Conservation (phyloP, 2,888 invertebrate genomes). For the Chalcosyrphus nemorum region DNA sequence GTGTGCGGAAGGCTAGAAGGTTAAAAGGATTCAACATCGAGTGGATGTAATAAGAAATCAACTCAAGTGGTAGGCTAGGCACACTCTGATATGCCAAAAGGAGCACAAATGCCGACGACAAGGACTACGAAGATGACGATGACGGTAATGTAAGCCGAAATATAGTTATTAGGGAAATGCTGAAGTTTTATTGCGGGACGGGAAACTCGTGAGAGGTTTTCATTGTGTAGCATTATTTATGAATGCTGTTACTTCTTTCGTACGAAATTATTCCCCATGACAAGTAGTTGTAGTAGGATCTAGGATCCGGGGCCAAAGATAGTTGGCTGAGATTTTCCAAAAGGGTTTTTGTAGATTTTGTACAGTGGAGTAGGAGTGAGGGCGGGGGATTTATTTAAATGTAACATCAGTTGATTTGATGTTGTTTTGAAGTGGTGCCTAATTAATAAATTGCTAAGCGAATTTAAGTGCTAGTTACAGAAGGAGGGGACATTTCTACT, state of each 20-base stretch:
- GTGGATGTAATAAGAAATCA: slow-evolving; percentile 24
- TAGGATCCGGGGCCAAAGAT: neutral
- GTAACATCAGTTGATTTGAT: neutral
- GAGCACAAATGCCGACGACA: no score
- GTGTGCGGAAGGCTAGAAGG: slow-evolving; percentile 30
- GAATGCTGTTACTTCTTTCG: slow-evolving; percentile 8
- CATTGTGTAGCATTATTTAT: slow-evolving; percentile 38
- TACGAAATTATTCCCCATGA: slow-evolving; percentile 13
- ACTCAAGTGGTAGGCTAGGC: slow-evolving; percentile 27
- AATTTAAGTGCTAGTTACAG: neutral
- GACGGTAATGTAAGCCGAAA: neutral
- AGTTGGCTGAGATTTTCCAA: neutral
- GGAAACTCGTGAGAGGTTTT: slow-evolving; percentile 1
- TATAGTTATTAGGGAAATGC: slow-evolving; percentile 31
- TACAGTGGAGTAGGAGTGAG: neutral
- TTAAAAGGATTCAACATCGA: slow-evolving; percentile 52
- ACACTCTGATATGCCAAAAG: neutral
- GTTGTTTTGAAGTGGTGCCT: neutral
- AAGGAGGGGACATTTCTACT: no score
- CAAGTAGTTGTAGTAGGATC: neutral
- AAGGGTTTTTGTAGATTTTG: neutral
- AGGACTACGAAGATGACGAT: no score
- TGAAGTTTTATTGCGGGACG: slow-evolving; percentile 16
- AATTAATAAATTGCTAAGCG: slow-evolving; percentile 15
- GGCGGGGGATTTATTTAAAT: neutral